Conservation (phyloP, 2,797 vertebrate genomes). For the Geotrypetes seraphini region DNA sequence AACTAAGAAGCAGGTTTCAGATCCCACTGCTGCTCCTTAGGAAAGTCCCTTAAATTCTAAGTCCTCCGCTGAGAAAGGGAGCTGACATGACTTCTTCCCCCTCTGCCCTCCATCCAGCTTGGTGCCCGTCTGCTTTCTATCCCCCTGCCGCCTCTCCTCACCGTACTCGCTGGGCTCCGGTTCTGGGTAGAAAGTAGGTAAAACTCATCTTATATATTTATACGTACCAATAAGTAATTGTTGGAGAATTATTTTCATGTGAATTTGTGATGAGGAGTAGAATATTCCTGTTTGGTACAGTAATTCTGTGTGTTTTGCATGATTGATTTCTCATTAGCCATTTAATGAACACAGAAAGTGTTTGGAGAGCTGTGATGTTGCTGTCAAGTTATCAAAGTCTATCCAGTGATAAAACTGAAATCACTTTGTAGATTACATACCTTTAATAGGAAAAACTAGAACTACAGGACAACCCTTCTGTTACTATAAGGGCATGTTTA, state of each 20-base stretch:
- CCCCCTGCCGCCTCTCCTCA: too few relatives aligned
- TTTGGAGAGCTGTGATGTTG: constrained; percentile 44
- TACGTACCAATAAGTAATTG: constrained; percentile 17
- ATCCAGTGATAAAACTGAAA: constrained; percentile 35
- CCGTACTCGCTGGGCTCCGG: too few relatives aligned
- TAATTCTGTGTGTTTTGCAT: constrained; percentile 48
- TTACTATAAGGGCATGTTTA: constrained; percentile 18
- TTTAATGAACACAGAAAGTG: constrained; percentile 65
- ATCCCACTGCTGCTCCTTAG: too few relatives aligned
- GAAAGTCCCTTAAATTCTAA: too few relatives aligned
- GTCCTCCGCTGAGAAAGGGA: too few relatives aligned
- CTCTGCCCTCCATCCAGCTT: too few relatives aligned
- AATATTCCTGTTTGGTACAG: constrained; percentile 34
- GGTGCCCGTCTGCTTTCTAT: too few relatives aligned
- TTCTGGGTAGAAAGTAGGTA: too few relatives aligned
- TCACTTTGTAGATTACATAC: constrained; percentile 20
- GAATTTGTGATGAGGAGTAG: constrained; percentile 15
- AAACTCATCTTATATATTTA: neutral
- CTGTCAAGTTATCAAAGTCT: constrained; percentile 50
- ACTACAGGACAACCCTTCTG: constrained; percentile 18
- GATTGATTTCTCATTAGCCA: constrained; percentile 65
- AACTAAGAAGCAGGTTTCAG: too few relatives aligned
- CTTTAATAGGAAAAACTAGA: constrained; percentile 22
- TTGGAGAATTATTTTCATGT: constrained; percentile 28
- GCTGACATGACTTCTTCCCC: too few relatives aligned